Conservation (phyloP, 2,797 vertebrate species). For the Myotis daubentonii region DNA sequence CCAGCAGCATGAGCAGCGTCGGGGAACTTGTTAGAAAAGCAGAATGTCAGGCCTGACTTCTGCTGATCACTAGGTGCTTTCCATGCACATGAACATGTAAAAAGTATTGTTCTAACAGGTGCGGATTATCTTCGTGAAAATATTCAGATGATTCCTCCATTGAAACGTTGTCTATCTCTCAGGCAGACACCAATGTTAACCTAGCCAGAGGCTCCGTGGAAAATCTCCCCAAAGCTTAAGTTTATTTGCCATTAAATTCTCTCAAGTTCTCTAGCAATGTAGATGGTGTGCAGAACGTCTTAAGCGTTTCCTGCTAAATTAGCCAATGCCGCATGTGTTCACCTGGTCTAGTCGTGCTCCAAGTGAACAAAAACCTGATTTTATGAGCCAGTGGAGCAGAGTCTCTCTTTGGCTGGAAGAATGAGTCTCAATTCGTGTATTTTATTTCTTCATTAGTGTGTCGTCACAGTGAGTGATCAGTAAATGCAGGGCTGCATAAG, state of each 20-base stretch:
- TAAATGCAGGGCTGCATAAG: conserved; percentile 90
- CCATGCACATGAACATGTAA: neutral
- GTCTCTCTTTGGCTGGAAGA: conserved; percentile 86
- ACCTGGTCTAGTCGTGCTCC: conserved; percentile 84
- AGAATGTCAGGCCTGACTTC: neutral
- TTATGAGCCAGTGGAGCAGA: conserved; percentile 89
- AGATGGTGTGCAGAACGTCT: conserved; percentile 66
- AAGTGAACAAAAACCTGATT: conserved; percentile 88
- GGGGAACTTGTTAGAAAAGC: neutral
- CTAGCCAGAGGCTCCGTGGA: neutral
- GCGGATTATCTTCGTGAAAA: neutral
- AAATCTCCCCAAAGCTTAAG: conserved; percentile 67
- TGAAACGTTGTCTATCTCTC: neutral
- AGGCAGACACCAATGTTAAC: neutral
- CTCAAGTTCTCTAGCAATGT: neutral
- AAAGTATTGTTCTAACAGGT: neutral
- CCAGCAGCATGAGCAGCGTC: neutral
- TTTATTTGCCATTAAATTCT: conserved; percentile 65
- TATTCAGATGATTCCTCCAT: neutral
- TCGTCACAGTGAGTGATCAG: conserved; percentile 91
- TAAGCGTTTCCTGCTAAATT: conserved; percentile 82
- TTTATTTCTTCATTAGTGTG: conserved; percentile 93
- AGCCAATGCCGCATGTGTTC: conserved; percentile 79
- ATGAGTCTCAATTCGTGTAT: conserved; percentile 86
- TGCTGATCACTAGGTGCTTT: neutral